Conservation (phyloP, 2,797 vertebrate species). For the Cirrhinus mrigala region DNA sequence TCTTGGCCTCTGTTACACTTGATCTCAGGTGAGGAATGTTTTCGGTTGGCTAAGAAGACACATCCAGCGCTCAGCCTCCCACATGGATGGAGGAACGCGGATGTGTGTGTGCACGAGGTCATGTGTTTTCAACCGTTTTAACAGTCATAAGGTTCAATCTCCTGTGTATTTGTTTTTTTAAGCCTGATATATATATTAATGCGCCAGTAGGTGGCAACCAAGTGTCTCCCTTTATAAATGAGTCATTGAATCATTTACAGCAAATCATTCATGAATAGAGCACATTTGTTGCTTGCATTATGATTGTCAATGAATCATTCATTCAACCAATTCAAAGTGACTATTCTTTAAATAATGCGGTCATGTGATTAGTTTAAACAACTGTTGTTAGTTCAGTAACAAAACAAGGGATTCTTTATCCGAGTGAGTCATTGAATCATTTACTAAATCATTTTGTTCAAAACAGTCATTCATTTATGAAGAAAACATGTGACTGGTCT, state of each 20-base stretch:
- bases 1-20: slow-evolving; percentile 66
- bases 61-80: slow-evolving; percentile 6
- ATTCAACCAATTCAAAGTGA: not conserved
- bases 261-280: not conserved
- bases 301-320: not conserved
- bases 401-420: not conserved
- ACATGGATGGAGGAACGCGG: not conserved
- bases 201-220: not conserved
- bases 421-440: no score
- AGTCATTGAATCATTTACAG: not conserved
- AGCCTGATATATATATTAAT: not conserved
- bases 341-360: not conserved
- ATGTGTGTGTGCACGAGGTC: not conserved
- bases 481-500: not conserved
- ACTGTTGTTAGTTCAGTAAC: not conserved
- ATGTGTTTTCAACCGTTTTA: slow-evolving; percentile 19
- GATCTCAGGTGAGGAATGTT: slow-evolving; percentile 51
- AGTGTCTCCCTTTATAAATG: not conserved
- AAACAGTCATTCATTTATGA: not conserved
- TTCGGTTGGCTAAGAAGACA: slow-evolving; percentile 15
- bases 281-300: not conserved
- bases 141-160: not conserved
- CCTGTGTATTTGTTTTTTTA: not conserved
- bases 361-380: not conserved
- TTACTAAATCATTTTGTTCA: no score